These are phyloP conservation scores for Caenorhabditis wallacei DNA, from an alignment of 2,888 invertebrate species.

Conservation along the genomic window DNA sequence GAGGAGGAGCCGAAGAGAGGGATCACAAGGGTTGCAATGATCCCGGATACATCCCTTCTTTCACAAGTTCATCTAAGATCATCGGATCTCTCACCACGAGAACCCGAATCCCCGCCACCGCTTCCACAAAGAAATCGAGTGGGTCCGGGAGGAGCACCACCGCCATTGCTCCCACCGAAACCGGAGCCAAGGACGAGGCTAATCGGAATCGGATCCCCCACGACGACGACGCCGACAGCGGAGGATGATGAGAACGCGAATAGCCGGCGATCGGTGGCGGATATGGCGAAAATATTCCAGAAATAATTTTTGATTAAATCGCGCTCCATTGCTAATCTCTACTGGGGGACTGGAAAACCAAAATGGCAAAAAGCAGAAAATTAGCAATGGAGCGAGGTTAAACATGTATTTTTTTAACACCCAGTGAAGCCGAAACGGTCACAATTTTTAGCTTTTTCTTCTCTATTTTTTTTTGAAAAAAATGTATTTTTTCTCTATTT, in stretches of 20 bases:
- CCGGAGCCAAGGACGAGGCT: constrained; percentile 66
- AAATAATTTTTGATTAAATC: constrained; percentile 35
- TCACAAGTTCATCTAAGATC: constrained; percentile 64
- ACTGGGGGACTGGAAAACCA: not conserved
- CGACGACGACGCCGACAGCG: constrained; percentile 47
- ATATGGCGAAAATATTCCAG: constrained; percentile 76
- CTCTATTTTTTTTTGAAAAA: not conserved
- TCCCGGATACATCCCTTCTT: constrained; percentile 66
- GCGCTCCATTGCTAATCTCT: too few species aligned
- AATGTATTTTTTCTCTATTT: not conserved
- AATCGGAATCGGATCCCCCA: constrained; percentile 36
- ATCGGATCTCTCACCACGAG: constrained; percentile 57
- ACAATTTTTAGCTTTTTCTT: not conserved
- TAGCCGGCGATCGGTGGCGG: constrained; percentile 73
- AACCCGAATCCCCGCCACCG: constrained; percentile 66
- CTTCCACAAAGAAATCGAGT: constrained; percentile 64
- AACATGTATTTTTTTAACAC: too few species aligned
- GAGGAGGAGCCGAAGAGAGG: constrained; percentile 45
- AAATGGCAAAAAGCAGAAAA: not conserved
- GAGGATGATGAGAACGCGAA: constrained; percentile 75
- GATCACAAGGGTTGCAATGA: constrained; percentile 69
- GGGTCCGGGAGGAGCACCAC: constrained; percentile 59
- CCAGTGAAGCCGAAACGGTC: constrained; percentile 3
- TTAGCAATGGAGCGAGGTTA: too few species aligned
- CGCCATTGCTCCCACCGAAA: constrained; percentile 71